Base-by-base conservation (phyloP, 2,888 invertebrate genomes). In the Ennomos erosarius region DNA sequence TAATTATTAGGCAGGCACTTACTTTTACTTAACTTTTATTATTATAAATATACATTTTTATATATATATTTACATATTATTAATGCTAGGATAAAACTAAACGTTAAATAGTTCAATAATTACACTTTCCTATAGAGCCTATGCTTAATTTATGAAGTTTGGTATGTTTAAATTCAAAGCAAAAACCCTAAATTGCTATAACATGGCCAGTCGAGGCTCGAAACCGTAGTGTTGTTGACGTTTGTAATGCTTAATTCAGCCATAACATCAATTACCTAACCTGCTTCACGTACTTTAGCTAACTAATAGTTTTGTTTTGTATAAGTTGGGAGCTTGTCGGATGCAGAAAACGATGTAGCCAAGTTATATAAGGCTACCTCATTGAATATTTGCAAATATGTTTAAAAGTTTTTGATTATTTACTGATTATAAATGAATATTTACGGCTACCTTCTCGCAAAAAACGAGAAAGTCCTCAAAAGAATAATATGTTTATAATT, bases 181-280 rank as follows among this genome's bases (percentile, higher is more conserved):
- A 45, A 56, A 50, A 50, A 44, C 50, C 37, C 39, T 40, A 35
- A 50, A 56, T 50, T 56, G 55, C 35, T 26, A 9, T 26, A 51
- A 33, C 50, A 48, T 34, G 34, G 35, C 8, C 44, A 38, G 11
- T 36, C 45, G 46, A 35, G 35, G 1, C 46, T 40, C 26, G 8
- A 10, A 43, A 0, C 39, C 36, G 26, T 35, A 33, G 40, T 50
- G 46, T 43, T 47, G 51, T 60, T 55, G 47, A 36, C 38, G 55
- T 55, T 60, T 26, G 26, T 26, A 26, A 26, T 26, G 26, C 50
- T 54, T 60, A 60, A 65, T 65, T 58, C 50, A 56, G 47, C 57
- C 57, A 59, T 63, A 55, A 58, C 58, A 60, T 60, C 58, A 60
- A 58, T 60, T 55, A 56, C 47, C 47, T 43, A 55, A 60, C 56